phyloP scores from a whole-genome alignment of 30 jellyfish, hydroid and myxozoan species.

The Cassiopea andromeda region DNA sequence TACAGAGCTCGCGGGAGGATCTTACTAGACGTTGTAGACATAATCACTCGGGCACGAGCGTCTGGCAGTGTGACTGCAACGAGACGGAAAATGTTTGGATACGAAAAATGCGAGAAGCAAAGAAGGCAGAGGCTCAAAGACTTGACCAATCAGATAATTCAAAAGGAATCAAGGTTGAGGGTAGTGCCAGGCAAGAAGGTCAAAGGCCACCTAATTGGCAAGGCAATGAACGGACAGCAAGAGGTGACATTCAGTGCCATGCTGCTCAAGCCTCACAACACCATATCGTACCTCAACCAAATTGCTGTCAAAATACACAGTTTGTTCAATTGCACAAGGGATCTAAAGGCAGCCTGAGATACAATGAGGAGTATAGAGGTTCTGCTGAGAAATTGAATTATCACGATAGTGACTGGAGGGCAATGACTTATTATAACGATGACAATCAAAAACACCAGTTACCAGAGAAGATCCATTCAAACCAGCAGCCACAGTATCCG shows the following conservation, averaged over 20 bases:
- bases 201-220: background rate
- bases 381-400: slow-evolving; percentile 22
- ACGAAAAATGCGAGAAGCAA: slow-evolving; percentile 28
- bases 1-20: slow-evolving; percentile 67
- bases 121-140: slow-evolving; percentile 37
- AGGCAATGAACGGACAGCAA: background rate
- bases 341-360: slow-evolving; percentile 7
- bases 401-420: slow-evolving; percentile 21
- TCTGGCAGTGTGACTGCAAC: slow-evolving; percentile 74
- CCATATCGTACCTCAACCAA: slow-evolving; percentile 1
- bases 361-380: slow-evolving; percentile 18
- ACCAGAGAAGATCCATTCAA: slow-evolving; percentile 48
- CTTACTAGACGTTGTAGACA: slow-evolving; percentile 20
- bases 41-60: slow-evolving; percentile 63
- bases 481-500: slow-evolving; percentile 64
- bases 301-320: slow-evolving; percentile 6
- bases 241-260: background rate
- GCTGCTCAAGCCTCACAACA: background rate
- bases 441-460: slow-evolving; percentile 31
- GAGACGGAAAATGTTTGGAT: slow-evolving; percentile 70
- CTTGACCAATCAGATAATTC: background rate
- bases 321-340: slow-evolving; percentile 14
- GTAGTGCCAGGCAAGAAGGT: background rate
- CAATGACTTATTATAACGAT: background rate
- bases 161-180: background rate